Base-by-base conservation (phyloP, 2,888 invertebrate genomes). In the Drosophila melanocephala region DNA sequence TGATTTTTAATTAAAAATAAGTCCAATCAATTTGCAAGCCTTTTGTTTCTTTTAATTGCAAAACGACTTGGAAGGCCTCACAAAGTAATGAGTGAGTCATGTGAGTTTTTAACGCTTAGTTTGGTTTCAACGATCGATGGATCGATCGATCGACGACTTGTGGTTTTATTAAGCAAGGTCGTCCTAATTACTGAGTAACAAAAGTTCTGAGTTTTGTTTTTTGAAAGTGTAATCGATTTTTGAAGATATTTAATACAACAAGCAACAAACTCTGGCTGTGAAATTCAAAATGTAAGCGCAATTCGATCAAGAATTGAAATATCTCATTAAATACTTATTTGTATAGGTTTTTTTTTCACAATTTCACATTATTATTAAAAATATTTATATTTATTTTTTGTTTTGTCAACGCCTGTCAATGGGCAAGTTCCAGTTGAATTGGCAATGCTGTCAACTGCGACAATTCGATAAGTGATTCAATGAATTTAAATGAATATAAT, bases 21-120 rank as follows among this genome's bases (percentile, higher is more conserved):
- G 16, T 19, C 26, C 56, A 72, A 77, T 59, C 66, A 76, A 75
- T 72, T 60, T 57, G 39, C 33, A 30, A 16, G 5, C n/a, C 44
- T n/a, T 50, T 76, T 57, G 58, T 72, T 47, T 47, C 12, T 26
- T 63, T 63, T 62, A 73, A 74, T 66, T 74, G 47, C 32, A 22
- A 16, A 42, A 50, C 28, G 30, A 55, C n/a, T 61, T 28, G n/a
- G 55, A 64, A 65, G 53, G 44, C 61, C 75, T 69, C 28, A 52
- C 47, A 51, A 39, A 26, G 28, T 19, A 44, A 37, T 52, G 19
- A 14, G 33, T 47, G 62, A 62, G 52, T 67, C 42, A 67, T 33
- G 19, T 28, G 44, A 35, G 30, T 59, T 63, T 19, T 19, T 39
- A 39, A 63, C 22, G 76, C 19, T 55, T 74, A 51, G 32, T 35